Evolutionary conservation across 2,888 invertebrate species (phyloP).

Genomic region (Patella caerulea): DNA sequence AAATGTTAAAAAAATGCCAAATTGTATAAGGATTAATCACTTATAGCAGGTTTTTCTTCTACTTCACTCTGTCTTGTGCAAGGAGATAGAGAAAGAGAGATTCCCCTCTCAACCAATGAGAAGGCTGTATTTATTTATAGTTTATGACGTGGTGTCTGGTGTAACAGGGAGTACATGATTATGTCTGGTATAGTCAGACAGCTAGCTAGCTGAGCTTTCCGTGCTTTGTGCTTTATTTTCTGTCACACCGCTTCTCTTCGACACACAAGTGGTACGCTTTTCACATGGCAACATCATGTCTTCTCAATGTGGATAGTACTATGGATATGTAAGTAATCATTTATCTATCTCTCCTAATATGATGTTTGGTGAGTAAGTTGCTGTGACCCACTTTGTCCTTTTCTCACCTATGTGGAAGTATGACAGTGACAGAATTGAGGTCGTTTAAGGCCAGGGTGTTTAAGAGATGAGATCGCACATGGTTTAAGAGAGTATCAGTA

Average conservation of each 20-base stretch:
- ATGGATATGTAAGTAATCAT: constrained; percentile 1
- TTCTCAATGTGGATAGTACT: background rate
- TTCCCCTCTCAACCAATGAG: constrained; percentile 21
- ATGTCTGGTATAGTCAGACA: constrained; percentile 18
- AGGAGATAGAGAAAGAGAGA: constrained; percentile 14
- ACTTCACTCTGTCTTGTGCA: background rate
- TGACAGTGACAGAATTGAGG: constrained; percentile 1
- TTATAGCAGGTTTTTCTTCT: background rate
- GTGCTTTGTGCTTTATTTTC: constrained; percentile 12
- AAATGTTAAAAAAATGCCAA: constrained; percentile 5
- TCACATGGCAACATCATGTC: constrained; percentile 5
- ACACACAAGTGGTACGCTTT: constrained; percentile 7
- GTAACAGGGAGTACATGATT: constrained; percentile 19
- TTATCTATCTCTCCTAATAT: background rate
- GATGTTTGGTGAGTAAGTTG: no score
- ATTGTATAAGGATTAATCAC: constrained; percentile 6
- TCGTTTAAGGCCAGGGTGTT: constrained; percentile 2
- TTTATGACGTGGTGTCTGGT: constrained; percentile 24
- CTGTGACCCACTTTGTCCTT: constrained; percentile 6
- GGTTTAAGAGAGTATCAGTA: background rate
- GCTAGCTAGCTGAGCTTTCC: constrained; percentile 13
- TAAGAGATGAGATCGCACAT: constrained; percentile 2
- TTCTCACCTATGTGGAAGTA: constrained; percentile 9
- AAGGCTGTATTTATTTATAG: constrained; percentile 16
- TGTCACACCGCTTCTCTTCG: constrained; percentile 6